A percentile compares a stretch with the other conserved stretches of the same genome.
phyloP scores from a whole-genome alignment of 2,113 vertebrate species.

The Oreochromis niloticus region DNA sequence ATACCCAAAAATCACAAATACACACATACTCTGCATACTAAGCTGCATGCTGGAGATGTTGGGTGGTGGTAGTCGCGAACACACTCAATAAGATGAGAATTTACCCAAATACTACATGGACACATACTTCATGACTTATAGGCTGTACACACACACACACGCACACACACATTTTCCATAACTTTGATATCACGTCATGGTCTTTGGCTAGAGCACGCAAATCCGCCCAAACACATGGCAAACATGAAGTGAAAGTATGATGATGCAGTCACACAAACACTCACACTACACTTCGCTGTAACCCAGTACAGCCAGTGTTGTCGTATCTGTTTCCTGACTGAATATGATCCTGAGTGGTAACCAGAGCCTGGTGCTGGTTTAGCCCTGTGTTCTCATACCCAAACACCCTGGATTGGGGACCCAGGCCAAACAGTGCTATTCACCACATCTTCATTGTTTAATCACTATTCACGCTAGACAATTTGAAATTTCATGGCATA shows the following conservation, averaged over 20 bases:
- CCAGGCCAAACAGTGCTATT: neutral
- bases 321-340: slow-evolving; percentile 29
- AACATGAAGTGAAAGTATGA: neutral
- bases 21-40: neutral
- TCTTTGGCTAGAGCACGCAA: neutral
- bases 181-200: neutral
- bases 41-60: neutral
- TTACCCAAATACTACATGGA: neutral
- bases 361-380: slow-evolving; percentile 16
- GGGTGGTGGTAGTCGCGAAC: neutral
- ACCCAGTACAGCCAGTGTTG: neutral
- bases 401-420: neutral
- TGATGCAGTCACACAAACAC: neutral
- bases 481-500: neutral
- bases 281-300: neutral
- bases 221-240: neutral
- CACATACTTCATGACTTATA: neutral
- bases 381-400: neutral
- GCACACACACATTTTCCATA: neutral
- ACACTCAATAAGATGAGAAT: slow-evolving; percentile 1
- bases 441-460: neutral
- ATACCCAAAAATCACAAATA: slow-evolving; percentile 13
- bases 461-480: neutral
- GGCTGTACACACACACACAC: neutral
- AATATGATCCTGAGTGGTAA: slow-evolving; percentile 49